A percentile compares a stretch with the other conserved stretches of the same genome.
phyloP scores from a whole-genome alignment of 1,140 invertebrate species.

The Scylla paramamosain region DNA sequence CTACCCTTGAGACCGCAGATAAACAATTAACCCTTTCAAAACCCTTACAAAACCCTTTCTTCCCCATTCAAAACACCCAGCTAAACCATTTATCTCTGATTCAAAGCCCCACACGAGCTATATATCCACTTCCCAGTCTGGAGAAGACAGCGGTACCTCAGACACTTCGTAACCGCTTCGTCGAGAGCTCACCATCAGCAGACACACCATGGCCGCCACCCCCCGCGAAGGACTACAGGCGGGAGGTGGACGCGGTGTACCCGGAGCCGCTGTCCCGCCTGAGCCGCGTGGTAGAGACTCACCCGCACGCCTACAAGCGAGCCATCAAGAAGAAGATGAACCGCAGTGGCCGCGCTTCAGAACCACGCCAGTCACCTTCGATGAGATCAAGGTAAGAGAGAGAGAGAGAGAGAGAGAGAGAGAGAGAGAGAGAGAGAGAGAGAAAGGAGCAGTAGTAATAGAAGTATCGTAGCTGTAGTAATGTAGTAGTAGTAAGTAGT shows the following conservation, averaged over 20 bases:
- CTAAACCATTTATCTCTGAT: neutral
- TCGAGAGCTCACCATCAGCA: too few species aligned
- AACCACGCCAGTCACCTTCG: constrained; percentile 88
- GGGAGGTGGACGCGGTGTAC: constrained; percentile 86
- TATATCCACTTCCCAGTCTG: neutral
- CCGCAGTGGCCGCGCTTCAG: constrained; percentile 83
- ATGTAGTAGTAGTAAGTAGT: too few species aligned
- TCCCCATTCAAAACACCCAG: too few species aligned
- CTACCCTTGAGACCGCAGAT: too few species aligned
- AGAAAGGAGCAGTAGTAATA: neutral
- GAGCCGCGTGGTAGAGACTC: constrained; percentile 78
- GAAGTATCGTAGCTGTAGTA: neutral
- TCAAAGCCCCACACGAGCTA: neutral
- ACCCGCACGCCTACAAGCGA: constrained; percentile 81
- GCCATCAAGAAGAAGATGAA: constrained; percentile 83
- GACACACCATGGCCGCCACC: constrained; percentile 26
- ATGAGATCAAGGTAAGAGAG: constrained; percentile 85
- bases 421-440: constrained; percentile 51
- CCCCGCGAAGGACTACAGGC: constrained; percentile 75
- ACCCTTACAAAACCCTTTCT: too few species aligned
- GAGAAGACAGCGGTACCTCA: neutral
- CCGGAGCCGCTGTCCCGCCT: constrained; percentile 86
- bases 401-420: constrained; percentile 47
- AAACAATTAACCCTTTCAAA: too few species aligned
- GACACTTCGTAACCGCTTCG: too few species aligned